These are phyloP conservation scores for Phocoena sinus DNA, from an alignment of 2,113 vertebrate species.

Conservation along the genomic window DNA sequence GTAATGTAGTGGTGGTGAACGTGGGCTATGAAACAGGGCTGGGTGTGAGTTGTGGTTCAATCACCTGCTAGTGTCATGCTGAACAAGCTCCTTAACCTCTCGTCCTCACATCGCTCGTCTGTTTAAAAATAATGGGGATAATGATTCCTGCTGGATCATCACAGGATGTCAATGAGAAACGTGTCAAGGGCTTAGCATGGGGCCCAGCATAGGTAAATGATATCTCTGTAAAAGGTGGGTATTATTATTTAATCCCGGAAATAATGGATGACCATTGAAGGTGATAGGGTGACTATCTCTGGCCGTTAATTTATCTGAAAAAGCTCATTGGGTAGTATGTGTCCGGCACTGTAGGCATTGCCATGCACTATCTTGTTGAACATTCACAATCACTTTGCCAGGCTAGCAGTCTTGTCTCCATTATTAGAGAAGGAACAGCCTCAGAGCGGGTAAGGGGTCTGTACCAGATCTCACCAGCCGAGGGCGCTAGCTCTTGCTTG, in stretches of 20 bases:
- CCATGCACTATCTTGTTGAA: not conserved
- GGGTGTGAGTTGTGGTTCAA: not conserved
- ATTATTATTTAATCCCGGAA: too few relatives aligned
- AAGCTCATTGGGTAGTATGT: too few relatives aligned
- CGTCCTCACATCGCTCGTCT: not conserved
- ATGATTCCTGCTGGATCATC: not conserved
- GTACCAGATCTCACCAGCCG: not conserved
- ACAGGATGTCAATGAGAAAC: not conserved
- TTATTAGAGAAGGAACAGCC: too few relatives aligned
- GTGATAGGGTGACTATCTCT: not conserved
- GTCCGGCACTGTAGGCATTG: not conserved
- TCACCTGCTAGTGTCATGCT: not conserved
- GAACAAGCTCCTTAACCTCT: not conserved
- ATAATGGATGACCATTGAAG: not conserved
- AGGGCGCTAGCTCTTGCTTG: not conserved
- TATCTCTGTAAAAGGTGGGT: not conserved
- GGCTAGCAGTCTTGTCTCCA: rapidly evolving
- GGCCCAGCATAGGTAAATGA: not conserved
- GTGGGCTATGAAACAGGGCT: not conserved
- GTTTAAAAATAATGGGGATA: not conserved
- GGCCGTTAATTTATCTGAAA: too few relatives aligned
- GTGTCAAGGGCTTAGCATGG: not conserved
- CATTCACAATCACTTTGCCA: not conserved
- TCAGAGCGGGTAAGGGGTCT: too few relatives aligned
- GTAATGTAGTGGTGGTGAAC: rapidly evolving